Evolutionary conservation across 2,888 invertebrate genomes (phyloP), one percentile per base, ranked within the genome.

Genomic region (Formica aserva): DNA sequence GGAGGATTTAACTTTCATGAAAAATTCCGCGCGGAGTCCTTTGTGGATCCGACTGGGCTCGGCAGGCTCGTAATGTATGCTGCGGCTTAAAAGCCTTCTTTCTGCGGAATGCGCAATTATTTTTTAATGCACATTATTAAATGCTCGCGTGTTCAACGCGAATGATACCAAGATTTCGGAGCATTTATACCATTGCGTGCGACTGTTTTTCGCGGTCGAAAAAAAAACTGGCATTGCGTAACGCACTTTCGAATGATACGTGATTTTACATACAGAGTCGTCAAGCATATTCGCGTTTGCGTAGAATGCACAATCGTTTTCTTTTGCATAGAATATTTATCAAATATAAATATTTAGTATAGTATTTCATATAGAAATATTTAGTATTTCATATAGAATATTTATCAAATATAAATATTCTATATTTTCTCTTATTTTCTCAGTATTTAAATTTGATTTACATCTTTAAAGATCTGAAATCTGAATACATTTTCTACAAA

Each of bases 1-100:
- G 74, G 29, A 26, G 72, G 66, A 84, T 86, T 91, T 87, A 91
- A 91, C 87, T 91, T 90, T 89, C 84, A 83, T 89, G 85, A 90
- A 88, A 91, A 89, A 90, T 88, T 88, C 83, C 87, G 66, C 57
- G 82, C 65, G 82, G 63, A 84, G 84, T 87, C 87, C 90, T 91
- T 89, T 91, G 89, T 81, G 78, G 76, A 88, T 89, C 82, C 78
- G 80, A 82, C 74, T 65, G 84, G 84, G 85, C 41, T 76, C 76
- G 48, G 48, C 45, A 41, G 65, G 62, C 88, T 85, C 86, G 85
- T 91, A 91, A 91, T 90, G 82, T 88, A 89, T 84, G 86, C 72
- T 83, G 82, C 85, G 85, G 86, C 88, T 88, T 91, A 89, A 91
- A 91, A 91, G 91, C 90, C 86, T 84, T 66, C 86, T 85, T 87